phyloP scores from a whole-genome alignment of 2,888 invertebrate genomes.

The Beris chalybata region DNA sequence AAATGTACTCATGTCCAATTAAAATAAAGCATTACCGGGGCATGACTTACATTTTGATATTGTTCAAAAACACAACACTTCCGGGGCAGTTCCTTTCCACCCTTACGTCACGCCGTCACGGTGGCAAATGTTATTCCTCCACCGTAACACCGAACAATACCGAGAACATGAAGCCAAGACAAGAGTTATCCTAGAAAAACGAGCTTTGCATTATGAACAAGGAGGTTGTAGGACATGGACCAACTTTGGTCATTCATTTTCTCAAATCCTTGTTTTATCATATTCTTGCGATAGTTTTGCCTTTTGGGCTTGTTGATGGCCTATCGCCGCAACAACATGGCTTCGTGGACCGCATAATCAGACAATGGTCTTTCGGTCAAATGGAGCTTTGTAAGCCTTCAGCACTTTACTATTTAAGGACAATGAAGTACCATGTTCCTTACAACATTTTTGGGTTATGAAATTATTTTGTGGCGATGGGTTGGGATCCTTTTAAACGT shows the following conservation, averaged over 20 bases:
- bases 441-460: too few species aligned
- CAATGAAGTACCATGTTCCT: too few species aligned
- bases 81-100: conserved; percentile 23
- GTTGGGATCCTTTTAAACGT: too few species aligned
- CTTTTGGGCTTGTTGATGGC: conserved; percentile 32
- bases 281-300: conserved; percentile 38
- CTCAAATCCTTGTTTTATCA: conserved; percentile 39
- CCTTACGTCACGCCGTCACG: conserved; percentile 9
- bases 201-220: conserved; percentile 30
- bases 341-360: conserved; percentile 23
- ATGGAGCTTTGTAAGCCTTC: not conserved
- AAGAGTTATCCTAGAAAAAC: conserved; percentile 9
- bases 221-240: conserved; percentile 38
- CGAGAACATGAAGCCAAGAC: conserved; percentile 3
- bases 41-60: conserved; percentile 32
- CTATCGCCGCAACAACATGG: conserved; percentile 21
- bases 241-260: conserved; percentile 39
- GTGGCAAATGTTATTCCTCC: too few species aligned
- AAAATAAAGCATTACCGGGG: conserved; percentile 16
- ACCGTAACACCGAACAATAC: conserved; percentile 23
- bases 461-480: too few species aligned
- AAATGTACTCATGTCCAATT: conserved; percentile 20
- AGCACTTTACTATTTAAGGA: not conserved
- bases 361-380: conserved; percentile 10
- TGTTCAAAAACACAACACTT: conserved; percentile 29